These are phyloP conservation scores for Zygothrica quintamaculata DNA, from an alignment of 2,888 invertebrate species.

Conservation along the genomic window DNA sequence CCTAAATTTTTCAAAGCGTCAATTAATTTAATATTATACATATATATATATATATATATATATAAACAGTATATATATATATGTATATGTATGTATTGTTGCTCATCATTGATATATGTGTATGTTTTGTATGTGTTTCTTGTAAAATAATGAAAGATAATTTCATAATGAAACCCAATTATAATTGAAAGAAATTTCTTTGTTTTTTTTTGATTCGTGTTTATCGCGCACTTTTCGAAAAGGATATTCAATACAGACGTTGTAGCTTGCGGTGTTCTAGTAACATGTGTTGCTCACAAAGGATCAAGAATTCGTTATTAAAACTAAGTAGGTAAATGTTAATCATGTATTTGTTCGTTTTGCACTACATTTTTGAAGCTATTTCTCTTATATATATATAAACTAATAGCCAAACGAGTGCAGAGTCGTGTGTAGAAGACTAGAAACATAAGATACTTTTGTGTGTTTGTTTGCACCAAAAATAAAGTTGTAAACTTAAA, in stretches of 20 bases:
- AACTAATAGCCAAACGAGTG: constrained; percentile 67
- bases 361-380: constrained; percentile 62
- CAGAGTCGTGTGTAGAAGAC: constrained; percentile 45
- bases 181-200: no score
- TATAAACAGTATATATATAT: no score
- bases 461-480: constrained; percentile 39
- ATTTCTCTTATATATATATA: no score
- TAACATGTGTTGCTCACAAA: constrained; percentile 57
- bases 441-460: constrained; percentile 61
- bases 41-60: no score
- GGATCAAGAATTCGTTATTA: not conserved
- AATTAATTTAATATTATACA: not conserved
- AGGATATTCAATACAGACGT: constrained; percentile 1
- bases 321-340: constrained; percentile 25
- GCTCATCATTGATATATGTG: constrained; percentile 29
- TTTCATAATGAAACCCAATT: no score
- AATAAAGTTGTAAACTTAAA: no score
- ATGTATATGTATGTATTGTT: constrained; percentile 23
- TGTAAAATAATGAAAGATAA: no score
- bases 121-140: no score
- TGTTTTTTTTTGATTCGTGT: no score
- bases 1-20: constrained; percentile 47
- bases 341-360: constrained; percentile 16
- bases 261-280: constrained; percentile 38
- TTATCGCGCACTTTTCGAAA: not conserved